Percentiles rank a stretch among this genome's conserved stretches.
Conservation (phyloP, 2,797 vertebrate species). For the Delichon dasypus region DNA sequence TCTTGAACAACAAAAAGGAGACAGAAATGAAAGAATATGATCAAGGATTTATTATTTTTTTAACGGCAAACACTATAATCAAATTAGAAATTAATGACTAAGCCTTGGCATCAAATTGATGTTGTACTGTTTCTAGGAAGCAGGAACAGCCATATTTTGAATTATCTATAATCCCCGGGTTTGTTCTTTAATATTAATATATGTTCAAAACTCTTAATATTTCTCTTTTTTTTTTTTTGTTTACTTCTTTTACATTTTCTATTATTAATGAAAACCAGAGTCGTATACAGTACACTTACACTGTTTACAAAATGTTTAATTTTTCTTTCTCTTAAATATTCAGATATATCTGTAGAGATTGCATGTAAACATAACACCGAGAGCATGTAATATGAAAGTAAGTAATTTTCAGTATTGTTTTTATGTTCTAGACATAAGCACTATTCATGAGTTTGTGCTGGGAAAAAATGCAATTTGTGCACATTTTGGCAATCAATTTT, state of each 20-base stretch:
- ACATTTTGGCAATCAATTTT: not conserved
- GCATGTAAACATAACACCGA: not conserved
- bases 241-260: not conserved
- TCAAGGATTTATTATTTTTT: not conserved
- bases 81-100: not conserved
- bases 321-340: not conserved
- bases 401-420: not conserved
- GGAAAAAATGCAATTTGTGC: not conserved
- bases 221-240: not conserved
- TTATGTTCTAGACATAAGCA: not conserved
- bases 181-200: not conserved
- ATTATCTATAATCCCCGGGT: rapidly evolving
- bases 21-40: not conserved
- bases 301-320: not conserved
- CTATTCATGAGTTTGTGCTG: not conserved
- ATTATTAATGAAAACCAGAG: not conserved
- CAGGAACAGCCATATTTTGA: not conserved
- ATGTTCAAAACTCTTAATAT: not conserved
- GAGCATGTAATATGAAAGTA: not conserved
- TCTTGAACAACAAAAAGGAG: not conserved
- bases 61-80: not conserved
- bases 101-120: not conserved
- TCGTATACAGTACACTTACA: not conserved
- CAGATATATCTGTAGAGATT: not conserved
- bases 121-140: not conserved